Base-by-base conservation (phyloP, 2,888 invertebrate genomes). In the Agrotis exclamationis region DNA sequence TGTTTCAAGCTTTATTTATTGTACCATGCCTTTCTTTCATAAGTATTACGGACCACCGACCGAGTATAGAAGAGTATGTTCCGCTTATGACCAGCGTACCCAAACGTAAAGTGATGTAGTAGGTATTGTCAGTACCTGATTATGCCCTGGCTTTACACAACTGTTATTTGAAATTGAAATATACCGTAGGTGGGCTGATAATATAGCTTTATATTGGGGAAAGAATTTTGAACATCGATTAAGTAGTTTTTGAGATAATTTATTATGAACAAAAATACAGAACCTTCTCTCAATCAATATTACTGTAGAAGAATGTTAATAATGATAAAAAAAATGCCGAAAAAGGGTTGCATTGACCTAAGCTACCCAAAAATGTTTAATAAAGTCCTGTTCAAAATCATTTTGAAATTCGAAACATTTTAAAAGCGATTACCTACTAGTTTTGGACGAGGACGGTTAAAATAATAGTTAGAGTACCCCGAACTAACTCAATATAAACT, bases 1-100 rank as follows among this genome's bases (percentile, higher is more conserved):
- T 90, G 89, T 90, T 89, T 90, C 80, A 80, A 89, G 78, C 76
- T 86, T 90, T 91, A 92, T 91, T 91, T 92, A 92, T 91, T 85
- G 90, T 91, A 91, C 87, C 84, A 87, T 87, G 85, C 86, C 85
- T 88, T 90, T 89, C 87, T 90, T 86, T 89, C 85, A 81, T 87
- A 89, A 86, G 89, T 87, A 88, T 82, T 74, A 78, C 70, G 86
- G 93, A 93, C 93, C 93, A 93, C 93, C 93, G 89, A 88, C 89
- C 48, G 89, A 77, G 88, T 84, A 63, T 81, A 82, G 88, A 83
- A 84, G 60, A 82, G 83, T 86, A 53, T 74, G 72, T 78, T 91
- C 88, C 85, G 65, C 77, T 87, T 89, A 14, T n/a, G 58, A 73
- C 88, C 79, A 24, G 13, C 18, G 5, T 5, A 6, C 1, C 1